These are phyloP conservation scores for Ochlodes sylvanus DNA, from an alignment of 2,888 invertebrate genomes.

Conservation along the genomic window DNA sequence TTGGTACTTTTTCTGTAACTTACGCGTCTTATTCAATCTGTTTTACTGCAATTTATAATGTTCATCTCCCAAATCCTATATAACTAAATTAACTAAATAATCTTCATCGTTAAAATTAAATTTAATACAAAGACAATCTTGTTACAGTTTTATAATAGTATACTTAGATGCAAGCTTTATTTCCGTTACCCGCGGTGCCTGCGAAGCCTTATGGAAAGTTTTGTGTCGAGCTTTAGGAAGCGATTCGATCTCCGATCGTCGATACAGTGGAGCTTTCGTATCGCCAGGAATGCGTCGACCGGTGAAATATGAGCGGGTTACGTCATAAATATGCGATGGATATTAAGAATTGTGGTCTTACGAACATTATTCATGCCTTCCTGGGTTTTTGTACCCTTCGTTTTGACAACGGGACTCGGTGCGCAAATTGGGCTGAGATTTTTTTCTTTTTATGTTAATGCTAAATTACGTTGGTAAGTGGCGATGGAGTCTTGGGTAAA, in stretches of 20 bases:
- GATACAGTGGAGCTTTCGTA: slow-evolving; percentile 28
- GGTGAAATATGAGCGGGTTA: slow-evolving; percentile 33
- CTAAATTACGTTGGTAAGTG: too few relatives aligned
- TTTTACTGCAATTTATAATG: too few relatives aligned
- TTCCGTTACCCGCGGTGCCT: background rate
- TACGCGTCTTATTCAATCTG: too few relatives aligned
- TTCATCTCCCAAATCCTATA: too few relatives aligned
- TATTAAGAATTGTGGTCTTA: slow-evolving; percentile 14
- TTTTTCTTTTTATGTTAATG: background rate
- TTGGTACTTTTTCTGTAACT: too few relatives aligned
- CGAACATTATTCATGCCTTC: slow-evolving; percentile 4
- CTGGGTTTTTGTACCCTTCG: slow-evolving; percentile 6
- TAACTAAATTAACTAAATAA: too few relatives aligned
- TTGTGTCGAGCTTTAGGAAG: slow-evolving; percentile 18
- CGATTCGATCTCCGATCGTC: slow-evolving; percentile 31
- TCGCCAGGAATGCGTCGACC: slow-evolving; percentile 27
- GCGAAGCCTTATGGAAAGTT: slow-evolving; percentile 21
- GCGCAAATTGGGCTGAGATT: background rate
- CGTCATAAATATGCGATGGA: slow-evolving; percentile 29
- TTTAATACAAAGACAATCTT: background rate
- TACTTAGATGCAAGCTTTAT: background rate
- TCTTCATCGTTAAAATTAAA: too few relatives aligned
- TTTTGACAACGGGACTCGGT: background rate
- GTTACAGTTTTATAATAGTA: background rate
- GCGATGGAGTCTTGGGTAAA: too few relatives aligned